Evolutionary conservation across 2,113 vertebrate species (phyloP).

Genomic region (Strix uralensis): DNA sequence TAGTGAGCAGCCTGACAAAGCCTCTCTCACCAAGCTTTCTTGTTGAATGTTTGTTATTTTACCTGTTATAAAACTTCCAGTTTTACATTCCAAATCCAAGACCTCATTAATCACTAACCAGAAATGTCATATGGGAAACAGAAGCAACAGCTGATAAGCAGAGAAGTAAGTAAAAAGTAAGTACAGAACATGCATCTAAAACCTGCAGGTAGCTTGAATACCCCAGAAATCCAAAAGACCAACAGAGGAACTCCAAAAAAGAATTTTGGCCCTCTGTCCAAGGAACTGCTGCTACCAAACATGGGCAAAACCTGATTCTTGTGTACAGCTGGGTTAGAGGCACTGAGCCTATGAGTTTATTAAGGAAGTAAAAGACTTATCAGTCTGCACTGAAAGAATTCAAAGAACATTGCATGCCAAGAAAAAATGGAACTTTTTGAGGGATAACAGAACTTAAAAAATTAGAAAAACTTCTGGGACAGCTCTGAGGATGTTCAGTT

Average conservation of each 20-base stretch:
- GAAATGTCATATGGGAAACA: background rate
- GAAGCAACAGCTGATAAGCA: background rate
- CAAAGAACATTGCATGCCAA: background rate
- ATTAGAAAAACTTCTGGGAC: background rate
- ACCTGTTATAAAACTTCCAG: background rate
- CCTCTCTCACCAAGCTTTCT: background rate
- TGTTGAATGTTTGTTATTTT: background rate
- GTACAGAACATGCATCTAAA: background rate
- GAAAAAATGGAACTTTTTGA: background rate
- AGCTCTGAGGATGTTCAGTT: background rate
- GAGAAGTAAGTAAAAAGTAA: background rate
- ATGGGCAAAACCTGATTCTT: background rate
- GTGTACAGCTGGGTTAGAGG: background rate
- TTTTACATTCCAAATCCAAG: background rate
- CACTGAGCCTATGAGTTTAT: background rate
- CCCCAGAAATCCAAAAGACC: background rate
- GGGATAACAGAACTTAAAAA: background rate
- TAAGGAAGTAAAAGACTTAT: background rate
- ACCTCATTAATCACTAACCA: background rate
- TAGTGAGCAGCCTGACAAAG: background rate
- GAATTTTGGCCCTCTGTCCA: background rate
- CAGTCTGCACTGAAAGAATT: background rate
- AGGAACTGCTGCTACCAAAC: background rate
- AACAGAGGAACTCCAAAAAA: background rate
- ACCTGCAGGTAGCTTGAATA: background rate